Base-by-base conservation (phyloP, 2,113 vertebrate species). In the Clarias macrocephalus region DNA sequence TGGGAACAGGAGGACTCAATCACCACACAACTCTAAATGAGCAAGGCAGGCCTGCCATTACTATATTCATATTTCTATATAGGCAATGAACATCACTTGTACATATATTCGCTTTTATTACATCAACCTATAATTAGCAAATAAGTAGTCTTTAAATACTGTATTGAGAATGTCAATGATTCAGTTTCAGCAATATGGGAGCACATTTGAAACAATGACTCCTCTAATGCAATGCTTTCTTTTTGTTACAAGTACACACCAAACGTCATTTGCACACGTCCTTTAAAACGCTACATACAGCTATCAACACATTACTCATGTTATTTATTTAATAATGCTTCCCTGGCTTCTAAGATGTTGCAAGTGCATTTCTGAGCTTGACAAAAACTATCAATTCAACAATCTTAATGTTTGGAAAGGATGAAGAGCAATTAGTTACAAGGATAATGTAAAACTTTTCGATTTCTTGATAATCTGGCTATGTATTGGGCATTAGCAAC, bases 1-100 rank as follows among this genome's bases (percentile, higher is more conserved):
- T 97, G 97, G 0, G 96, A 95, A 81, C 96, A 96, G 91, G 97
- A 97, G 92, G 96, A 97, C 83, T 96, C 96, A 0, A 93, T 97
- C 57, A 97, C 96, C 33, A 97, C 97, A 77, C 95, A 95, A 91
- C 95, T 97, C 91, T 97, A 95, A 95, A 56, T 28, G 28, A 66
- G 8, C 8, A 52, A 76, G 59, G 15, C 7, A 25, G 18, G 48
- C 28, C n/a, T 12, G 52, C 15, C 60, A 23, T n/a, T 48, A 57
- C 48, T 72, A 28, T 81, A 25, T 59, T 73, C 42, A 62, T 48
- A 66, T 72, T 48, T 48, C 54, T 81, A 48, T 63, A 82, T 3
- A 70, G 28, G 23, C 72, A 77, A 76, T 77, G 80, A 59, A 65
- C 86, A 76, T 59, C 28, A 56, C 13, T 12, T 81, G n/a, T 76